phyloP scores from a whole-genome alignment of 2,797 vertebrate species.

The Hybognathus amarus region DNA sequence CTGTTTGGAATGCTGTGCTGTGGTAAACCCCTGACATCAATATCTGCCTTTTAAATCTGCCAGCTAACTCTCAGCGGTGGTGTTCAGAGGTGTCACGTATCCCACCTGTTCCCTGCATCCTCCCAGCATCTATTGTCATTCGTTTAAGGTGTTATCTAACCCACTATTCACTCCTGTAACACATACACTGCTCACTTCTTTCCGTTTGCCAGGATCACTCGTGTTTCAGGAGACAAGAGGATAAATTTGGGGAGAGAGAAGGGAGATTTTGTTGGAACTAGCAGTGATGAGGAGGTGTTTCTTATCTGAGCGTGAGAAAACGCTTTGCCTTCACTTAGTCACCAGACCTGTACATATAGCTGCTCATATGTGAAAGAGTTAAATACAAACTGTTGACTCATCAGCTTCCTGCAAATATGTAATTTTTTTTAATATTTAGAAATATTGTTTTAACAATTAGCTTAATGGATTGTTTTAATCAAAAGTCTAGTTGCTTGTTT shows the following conservation, averaged over 20 bases:
- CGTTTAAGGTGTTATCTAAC: constrained; percentile 60
- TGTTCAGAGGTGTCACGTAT: constrained; percentile 56
- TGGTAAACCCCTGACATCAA: constrained; percentile 67
- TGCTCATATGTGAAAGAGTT: not conserved
- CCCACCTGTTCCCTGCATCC: constrained; percentile 36
- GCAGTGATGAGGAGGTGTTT: constrained; percentile 3
- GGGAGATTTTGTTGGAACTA: constrained; percentile 33
- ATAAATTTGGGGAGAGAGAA: constrained; percentile 21
- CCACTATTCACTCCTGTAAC: constrained; percentile 48
- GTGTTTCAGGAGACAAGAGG: constrained; percentile 44
- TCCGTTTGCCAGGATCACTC: constrained; percentile 37
- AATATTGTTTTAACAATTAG: not conserved
- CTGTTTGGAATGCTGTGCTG: constrained; percentile 60
- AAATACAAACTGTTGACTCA: not conserved
- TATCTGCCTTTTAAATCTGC: constrained; percentile 64
- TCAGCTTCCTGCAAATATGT: not conserved
- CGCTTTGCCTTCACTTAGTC: constrained; percentile 26
- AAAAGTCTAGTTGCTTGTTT: not conserved
- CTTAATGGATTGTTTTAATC: not conserved
- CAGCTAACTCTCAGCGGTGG: constrained; percentile 49
- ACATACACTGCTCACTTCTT: constrained; percentile 43
- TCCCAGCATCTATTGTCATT: constrained; percentile 57
- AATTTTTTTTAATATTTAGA: too few relatives aligned
- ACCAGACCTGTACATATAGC: constrained; percentile 7
- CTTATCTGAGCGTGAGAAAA: constrained; percentile 43